phyloP scores from a whole-genome alignment of 1,140 invertebrate species.

The Ips typographus region DNA sequence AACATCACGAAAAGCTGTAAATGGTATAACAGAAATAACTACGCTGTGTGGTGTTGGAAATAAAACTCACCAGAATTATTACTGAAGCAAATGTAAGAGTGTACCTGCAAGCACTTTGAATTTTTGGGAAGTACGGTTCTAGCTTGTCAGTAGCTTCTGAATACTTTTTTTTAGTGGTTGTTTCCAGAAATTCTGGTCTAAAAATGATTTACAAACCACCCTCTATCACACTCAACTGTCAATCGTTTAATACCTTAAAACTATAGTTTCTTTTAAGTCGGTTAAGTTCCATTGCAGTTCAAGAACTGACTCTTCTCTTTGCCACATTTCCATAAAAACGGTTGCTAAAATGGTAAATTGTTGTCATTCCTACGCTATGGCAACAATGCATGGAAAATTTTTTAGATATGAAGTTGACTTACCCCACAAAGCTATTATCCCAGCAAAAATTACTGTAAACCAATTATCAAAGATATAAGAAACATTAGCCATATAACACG shows the following conservation, averaged over 20 bases:
- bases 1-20: slow-evolving; percentile 36
- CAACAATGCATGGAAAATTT: too few relatives aligned
- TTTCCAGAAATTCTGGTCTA: slow-evolving; percentile 67
- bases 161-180: slow-evolving; percentile 63
- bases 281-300: slow-evolving; percentile 88
- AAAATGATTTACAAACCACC: slow-evolving; percentile 51
- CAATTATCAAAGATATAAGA: slow-evolving; percentile 94
- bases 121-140: slow-evolving; percentile 82
- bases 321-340: slow-evolving; percentile 91
- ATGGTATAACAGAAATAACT: not conserved
- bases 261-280: slow-evolving; percentile 76
- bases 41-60: too few relatives aligned
- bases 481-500: slow-evolving; percentile 65
- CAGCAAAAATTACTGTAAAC: slow-evolving; percentile 87
- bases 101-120: slow-evolving; percentile 76
- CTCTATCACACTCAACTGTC: not conserved
- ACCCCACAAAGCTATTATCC: slow-evolving; percentile 96
- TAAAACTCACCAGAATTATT: slow-evolving; percentile 66
- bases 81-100: slow-evolving; percentile 78
- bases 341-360: slow-evolving; percentile 61
- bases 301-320: slow-evolving; percentile 82
- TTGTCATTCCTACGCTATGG: too few relatives aligned
- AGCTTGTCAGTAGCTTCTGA: slow-evolving; percentile 66
- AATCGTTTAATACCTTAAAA: slow-evolving; percentile 16
- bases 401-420: too few relatives aligned